Percentiles rank a stretch among this genome's conserved stretches.
These are phyloP conservation scores for Enteromius unitaeniatus DNA, from an alignment of 2,797 vertebrate genomes.

Conservation along the genomic window DNA sequence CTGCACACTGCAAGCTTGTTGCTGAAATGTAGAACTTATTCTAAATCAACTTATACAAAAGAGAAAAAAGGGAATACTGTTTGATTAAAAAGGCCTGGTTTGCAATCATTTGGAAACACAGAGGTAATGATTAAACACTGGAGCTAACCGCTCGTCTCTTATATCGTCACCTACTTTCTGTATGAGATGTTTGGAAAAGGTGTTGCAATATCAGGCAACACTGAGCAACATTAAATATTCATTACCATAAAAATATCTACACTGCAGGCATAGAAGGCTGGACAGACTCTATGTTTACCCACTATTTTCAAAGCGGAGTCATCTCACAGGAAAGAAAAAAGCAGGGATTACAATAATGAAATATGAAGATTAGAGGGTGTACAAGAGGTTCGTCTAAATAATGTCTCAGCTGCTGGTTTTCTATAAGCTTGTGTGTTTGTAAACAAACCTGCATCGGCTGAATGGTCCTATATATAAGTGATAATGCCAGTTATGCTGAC, in stretches of 20 bases:
- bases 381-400: neutral
- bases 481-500: constrained; percentile 24
- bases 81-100: neutral
- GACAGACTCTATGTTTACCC: constrained; percentile 29
- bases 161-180: constrained; percentile 4
- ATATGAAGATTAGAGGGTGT: constrained; percentile 2
- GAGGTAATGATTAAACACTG: neutral
- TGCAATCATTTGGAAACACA: neutral
- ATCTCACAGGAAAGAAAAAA: neutral
- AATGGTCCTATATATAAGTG: neutral
- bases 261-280: neutral
- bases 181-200: constrained; percentile 26
- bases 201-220: constrained; percentile 52
- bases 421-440: constrained; percentile 26
- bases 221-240: constrained; percentile 50
- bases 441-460: constrained; percentile 51
- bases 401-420: constrained; percentile 2
- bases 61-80: neutral
- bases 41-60: neutral
- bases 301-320: constrained; percentile 9
- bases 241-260: constrained; percentile 47
- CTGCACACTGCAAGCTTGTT: too few relatives aligned
- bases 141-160: neutral
- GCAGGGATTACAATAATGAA: neutral
- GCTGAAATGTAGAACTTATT: neutral